phyloP scores from a whole-genome alignment of 2,797 vertebrate species.

The Protonibea diacanthus region DNA sequence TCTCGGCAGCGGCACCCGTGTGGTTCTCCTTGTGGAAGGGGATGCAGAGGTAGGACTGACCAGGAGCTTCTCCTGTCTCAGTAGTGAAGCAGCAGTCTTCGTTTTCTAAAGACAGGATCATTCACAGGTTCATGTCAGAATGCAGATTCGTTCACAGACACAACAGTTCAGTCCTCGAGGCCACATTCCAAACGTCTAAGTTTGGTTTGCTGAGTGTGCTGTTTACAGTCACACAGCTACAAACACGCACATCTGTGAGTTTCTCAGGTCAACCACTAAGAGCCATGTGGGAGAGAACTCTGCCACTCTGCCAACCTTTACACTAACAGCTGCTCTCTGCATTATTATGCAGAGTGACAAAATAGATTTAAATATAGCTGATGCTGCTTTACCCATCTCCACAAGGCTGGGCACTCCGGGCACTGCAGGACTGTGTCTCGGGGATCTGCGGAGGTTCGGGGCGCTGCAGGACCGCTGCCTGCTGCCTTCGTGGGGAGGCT shows the following conservation, averaged over 20 bases:
- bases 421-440: slow-evolving; percentile 90
- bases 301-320: background rate
- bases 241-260: slow-evolving; percentile 49
- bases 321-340: slow-evolving; percentile 7
- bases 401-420: slow-evolving; percentile 94
- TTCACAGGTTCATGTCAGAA: slow-evolving; percentile 5
- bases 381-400: slow-evolving; percentile 90
- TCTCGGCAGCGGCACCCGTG: slow-evolving; percentile 72
- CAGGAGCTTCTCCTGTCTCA: slow-evolving; percentile 85
- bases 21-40: slow-evolving; percentile 92
- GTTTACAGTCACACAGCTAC: slow-evolving; percentile 34
- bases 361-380: background rate
- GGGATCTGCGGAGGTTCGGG: slow-evolving; percentile 94
- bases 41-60: slow-evolving; percentile 96
- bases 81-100: slow-evolving; percentile 89
- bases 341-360: slow-evolving; percentile 4
- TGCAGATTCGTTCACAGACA: background rate
- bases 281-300: slow-evolving; percentile 22
- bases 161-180: background rate
- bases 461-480: slow-evolving; percentile 95
- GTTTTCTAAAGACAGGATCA: slow-evolving; percentile 85
- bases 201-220: slow-evolving; percentile 19
- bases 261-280: slow-evolving; percentile 30
- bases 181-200: background rate
- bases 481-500: slow-evolving; percentile 90